Base-by-base conservation (phyloP, 2,113 vertebrate genomes). In the Callocephalon fimbriatum region DNA sequence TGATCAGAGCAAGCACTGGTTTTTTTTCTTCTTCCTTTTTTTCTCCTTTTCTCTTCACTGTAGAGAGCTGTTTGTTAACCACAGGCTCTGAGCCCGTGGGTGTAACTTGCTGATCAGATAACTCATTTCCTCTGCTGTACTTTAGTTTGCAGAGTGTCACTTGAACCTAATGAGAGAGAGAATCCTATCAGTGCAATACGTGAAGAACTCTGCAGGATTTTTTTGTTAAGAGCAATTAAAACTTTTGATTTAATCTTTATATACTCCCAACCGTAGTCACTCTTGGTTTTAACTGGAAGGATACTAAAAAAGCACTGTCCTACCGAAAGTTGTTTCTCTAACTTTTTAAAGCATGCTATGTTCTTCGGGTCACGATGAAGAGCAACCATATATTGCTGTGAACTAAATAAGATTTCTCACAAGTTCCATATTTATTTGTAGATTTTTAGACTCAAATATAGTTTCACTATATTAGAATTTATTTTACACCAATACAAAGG, bases 101-200 rank as follows among this genome's bases (percentile, higher is more conserved):
- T 96, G 95, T 93, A 87, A 63, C 19, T 5, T 73, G 20, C 71
- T 90, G 92, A 98, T 98, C 97, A 98, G 97, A 97, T 96, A 97
- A 90, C 44, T 67, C 78, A 86, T 94, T 98, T 98, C 97, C 98
- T 97, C 96, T 97, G 88, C 95, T 45, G 48, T 97, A 45, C 45
- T 72, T 78, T 63, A 96, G 93, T 93, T 88, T 93, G 71, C 72
- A 81, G 65, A 81, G 12, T n/a, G 81, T 90, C 53, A 48, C 68
- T 95, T 78, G 73, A 90, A 71, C n/a, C 20, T 56, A 93, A 94
- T 91, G 37, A 76, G 84, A 86, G 75, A 91, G 91, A 90, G 90
- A 96, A 76, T 67, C 84, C 31, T 68, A 5, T 65, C 11, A 37
- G 35, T 58, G 37, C 81, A 70, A 62, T 26, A 53, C 1, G 6